Conservation (phyloP, 2,113 vertebrate genomes). For the Dascyllus trimaculatus region DNA sequence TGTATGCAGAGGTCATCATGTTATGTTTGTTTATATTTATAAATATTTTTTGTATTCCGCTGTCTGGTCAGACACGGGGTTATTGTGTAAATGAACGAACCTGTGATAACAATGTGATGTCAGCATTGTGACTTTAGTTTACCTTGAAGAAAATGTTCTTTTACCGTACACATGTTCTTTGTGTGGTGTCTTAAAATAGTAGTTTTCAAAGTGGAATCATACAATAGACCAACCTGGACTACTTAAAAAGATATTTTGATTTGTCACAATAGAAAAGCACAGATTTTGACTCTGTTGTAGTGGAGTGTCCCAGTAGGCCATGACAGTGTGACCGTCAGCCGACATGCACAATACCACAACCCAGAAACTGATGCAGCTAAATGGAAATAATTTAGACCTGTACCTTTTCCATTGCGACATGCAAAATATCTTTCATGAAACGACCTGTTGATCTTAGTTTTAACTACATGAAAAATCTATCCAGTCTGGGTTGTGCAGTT, state of each 20-base stretch:
- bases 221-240: background rate
- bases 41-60: slow-evolving; percentile 48
- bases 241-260: no score
- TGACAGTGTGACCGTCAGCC: no score
- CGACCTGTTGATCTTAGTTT: no score
- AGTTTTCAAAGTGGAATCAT: background rate
- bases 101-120: slow-evolving; percentile 15
- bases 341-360: no score
- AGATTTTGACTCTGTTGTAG: no score
- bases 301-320: no score
- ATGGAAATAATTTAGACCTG: background rate
- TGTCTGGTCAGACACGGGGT: background rate
- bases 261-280: background rate
- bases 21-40: slow-evolving; percentile 77
- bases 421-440: background rate
- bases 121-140: slow-evolving; percentile 21
- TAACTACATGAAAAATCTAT: background rate
- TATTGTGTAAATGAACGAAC: slow-evolving; percentile 43
- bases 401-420: background rate
- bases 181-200: background rate
- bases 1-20: slow-evolving; percentile 56
- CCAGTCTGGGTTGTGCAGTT: background rate
- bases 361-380: background rate
- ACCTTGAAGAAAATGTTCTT: background rate
- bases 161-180: slow-evolving; percentile 1